phyloP scores from a whole-genome alignment of 2,113 vertebrate genomes.

The Passer montanus region DNA sequence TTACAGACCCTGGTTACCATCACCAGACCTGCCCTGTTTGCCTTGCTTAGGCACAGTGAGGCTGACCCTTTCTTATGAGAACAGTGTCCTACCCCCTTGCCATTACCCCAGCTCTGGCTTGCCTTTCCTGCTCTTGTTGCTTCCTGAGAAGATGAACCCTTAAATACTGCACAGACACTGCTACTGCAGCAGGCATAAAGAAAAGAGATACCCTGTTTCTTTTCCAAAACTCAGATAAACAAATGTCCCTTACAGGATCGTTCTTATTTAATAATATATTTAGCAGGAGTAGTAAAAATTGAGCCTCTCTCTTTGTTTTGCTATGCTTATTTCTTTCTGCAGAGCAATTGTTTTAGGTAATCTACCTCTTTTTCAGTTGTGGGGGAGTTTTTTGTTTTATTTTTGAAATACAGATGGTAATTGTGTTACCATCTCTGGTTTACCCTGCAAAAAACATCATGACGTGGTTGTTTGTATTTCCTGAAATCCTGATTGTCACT shows the following conservation, averaged over 20 bases:
- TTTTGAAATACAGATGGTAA: neutral
- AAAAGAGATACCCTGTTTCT: neutral
- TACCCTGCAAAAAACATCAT: neutral
- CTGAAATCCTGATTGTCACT: neutral
- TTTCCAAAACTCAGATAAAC: neutral
- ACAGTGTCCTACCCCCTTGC: neutral
- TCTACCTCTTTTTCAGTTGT: neutral
- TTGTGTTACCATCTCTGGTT: neutral
- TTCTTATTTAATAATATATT: neutral
- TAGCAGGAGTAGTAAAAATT: neutral
- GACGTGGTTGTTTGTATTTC: neutral
- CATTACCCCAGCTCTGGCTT: neutral
- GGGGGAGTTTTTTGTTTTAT: fast-evolving
- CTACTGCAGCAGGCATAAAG: neutral
- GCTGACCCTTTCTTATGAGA: neutral
- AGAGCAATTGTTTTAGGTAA: neutral
- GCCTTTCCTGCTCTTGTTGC: neutral
- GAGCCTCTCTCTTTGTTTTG: neutral
- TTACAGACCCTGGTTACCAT: neutral
- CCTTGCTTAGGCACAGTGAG: neutral
- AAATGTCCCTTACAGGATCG: neutral
- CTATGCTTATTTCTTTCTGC: neutral
- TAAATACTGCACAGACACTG: neutral
- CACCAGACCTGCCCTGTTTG: neutral
- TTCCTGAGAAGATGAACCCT: neutral